These are phyloP conservation scores for Megatriorchis doriae DNA, from an alignment of 2,113 vertebrate genomes.

Conservation along the genomic window DNA sequence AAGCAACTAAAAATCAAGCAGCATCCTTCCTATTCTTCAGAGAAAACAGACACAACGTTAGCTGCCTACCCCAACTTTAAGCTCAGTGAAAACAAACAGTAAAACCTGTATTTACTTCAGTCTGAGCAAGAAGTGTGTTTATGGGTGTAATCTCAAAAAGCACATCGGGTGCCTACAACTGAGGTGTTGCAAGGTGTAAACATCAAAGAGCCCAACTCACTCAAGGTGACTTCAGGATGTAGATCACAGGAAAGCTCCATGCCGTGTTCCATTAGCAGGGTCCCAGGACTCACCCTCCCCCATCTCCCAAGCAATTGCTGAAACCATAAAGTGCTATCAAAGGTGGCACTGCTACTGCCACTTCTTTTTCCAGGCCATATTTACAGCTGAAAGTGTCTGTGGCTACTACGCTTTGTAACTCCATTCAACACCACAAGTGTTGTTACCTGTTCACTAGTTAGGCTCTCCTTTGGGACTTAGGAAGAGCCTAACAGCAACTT, in stretches of 20 bases:
- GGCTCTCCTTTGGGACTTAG: background rate
- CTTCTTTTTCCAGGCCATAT: background rate
- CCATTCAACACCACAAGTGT: accelerated
- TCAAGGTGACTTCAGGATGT: background rate
- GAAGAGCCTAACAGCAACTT: background rate
- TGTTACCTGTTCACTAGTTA: background rate
- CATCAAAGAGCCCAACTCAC: background rate
- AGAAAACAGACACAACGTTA: background rate
- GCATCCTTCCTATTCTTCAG: background rate
- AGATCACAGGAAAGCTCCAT: background rate
- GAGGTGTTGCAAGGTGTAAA: background rate
- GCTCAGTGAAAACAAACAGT: background rate
- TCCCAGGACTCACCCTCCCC: background rate
- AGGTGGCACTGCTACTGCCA: background rate
- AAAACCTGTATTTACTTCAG: background rate
- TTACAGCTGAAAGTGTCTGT: background rate
- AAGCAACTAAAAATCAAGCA: background rate
- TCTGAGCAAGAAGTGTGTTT: accelerated
- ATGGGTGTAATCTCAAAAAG: background rate
- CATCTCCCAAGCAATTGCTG: background rate
- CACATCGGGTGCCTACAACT: background rate
- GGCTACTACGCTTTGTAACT: background rate
- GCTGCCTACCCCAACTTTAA: background rate
- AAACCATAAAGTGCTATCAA: background rate
- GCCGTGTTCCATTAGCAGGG: background rate